Evolutionary conservation across 2,797 vertebrate species (phyloP), one percentile per base, ranked within the genome.

Genomic region (Manis pentadactyla): DNA sequence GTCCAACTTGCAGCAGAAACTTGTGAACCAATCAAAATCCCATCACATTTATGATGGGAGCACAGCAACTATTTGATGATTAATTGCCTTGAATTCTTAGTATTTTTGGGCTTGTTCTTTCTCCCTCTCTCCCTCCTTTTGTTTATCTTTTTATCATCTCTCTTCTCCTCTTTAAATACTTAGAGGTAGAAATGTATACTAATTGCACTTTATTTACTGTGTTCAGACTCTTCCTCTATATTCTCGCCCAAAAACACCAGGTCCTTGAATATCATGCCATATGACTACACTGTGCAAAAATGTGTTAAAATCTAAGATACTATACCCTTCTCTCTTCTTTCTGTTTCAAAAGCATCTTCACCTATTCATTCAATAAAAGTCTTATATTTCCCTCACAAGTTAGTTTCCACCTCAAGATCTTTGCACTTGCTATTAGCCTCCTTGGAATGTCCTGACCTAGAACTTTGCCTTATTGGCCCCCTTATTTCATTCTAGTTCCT

Each of bases 91-190:
- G 53, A 74, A 64, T 57, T 73, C 46, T 53, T 39, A 74, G 7
- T 46, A 17, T 71, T 19, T 69, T 51, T 31, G 14, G 53, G 13
- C 2, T 6, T 31, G 1, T 25, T 31, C 23, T 55, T 14, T 39
- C 3, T 18, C 23, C 21, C n/a, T 19, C 14, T 29, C 37, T 55
- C 1, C 7, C 25, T 29, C 15, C 3, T 66, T 27, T 51, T 10
- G 46, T 46, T 46, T 13, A 1, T 34, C 11, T 10, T 12, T 7
- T 39, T 13, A 2, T 3, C 5, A 0, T 13, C 19, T 25, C 0
- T 27, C 17, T 31, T 5, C 10, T 53, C 5, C 4, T 13, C 4
- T 57, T 23, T 78, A 89, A 86, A 39, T 29, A 59, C 34, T 14
- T 57, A 21, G 6, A 77, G n/a, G 23, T 46, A 21, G 39, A 46